These are phyloP conservation scores for Morelia viridis DNA, from an alignment of 2,797 vertebrate genomes.

Conservation along the genomic window DNA sequence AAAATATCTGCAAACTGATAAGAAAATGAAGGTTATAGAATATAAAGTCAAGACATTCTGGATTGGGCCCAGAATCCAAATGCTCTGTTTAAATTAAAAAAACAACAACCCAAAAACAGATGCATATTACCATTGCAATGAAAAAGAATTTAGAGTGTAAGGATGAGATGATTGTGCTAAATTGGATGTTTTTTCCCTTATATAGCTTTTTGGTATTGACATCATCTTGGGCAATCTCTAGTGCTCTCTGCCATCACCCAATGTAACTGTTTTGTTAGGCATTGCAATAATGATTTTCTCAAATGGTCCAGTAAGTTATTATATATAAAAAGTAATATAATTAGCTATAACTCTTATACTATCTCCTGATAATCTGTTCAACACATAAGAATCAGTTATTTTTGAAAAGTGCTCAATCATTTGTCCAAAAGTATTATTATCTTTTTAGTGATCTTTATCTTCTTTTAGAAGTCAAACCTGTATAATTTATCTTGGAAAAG, in stretches of 20 bases:
- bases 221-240: too few relatives aligned
- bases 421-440: constrained; percentile 46
- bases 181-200: neutral
- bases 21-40: too few relatives aligned
- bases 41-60: neutral
- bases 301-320: neutral
- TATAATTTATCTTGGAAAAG: constrained; percentile 41
- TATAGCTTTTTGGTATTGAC: neutral
- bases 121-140: neutral
- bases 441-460: constrained; percentile 38
- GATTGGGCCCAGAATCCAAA: neutral
- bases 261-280: neutral
- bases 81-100: neutral
- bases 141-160: neutral
- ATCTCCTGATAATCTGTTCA: constrained; percentile 18
- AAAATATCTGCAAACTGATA: too few relatives aligned
- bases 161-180: too few relatives aligned
- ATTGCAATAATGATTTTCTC: neutral
- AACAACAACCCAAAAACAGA: neutral
- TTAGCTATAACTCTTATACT: too few relatives aligned
- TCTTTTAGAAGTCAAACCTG: constrained; percentile 45
- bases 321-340: neutral
- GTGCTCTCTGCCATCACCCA: too few relatives aligned
- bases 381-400: constrained; percentile 40
- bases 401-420: constrained; percentile 47